Evolutionary conservation across 2,113 vertebrate genomes (phyloP), one percentile per base, ranked within the genome.

Genomic region (Tychaedon coryphoeus): DNA sequence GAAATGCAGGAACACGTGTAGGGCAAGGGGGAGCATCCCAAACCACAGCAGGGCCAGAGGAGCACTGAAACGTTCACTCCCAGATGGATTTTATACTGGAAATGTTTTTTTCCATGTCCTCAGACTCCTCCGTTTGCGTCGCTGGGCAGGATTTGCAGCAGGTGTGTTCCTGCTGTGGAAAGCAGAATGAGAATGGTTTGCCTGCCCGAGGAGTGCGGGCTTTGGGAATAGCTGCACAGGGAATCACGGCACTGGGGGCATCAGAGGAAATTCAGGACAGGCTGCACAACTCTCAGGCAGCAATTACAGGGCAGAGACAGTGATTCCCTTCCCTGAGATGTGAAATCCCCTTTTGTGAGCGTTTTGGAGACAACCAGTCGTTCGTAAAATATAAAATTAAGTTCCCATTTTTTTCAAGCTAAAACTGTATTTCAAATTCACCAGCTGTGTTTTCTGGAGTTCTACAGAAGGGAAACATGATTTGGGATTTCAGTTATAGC

Each of bases 21-120:
- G 48, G 48, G 64, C 22, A 2, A 3, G 56, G 85, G 94, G 86
- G 31, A 17, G 3, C 34, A 3, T 36, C 77, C 40, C 28, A 19
- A 19, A 43, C 3, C 42, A 23, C 57, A 48, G 86, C 19, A 18
- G 15, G 2, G 48, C 34, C 8, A 9, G 3, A 8, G 5, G 10
- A 50, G 85, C 45, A 10, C 65, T 4, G 29, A 18, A 10, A 6
- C 31, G 1, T 8, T 72, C 34, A 1, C 25, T 42, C 11, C 53
- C n/a, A 3, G 31, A 2, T 48, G 38, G 31, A 8, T 67, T 45
- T 5, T 19, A 0, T 2, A 6, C 58, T 38, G 6, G 0, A 61
- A 58, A 53, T 38, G 15, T 34, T 19, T 16, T 29, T 58, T 67
- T 34, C 26, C 2, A 0, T 22, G 34, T 82, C 82, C 71, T 28